Conservation (phyloP, 2,888 invertebrate genomes). For the Hyalella azteca region DNA sequence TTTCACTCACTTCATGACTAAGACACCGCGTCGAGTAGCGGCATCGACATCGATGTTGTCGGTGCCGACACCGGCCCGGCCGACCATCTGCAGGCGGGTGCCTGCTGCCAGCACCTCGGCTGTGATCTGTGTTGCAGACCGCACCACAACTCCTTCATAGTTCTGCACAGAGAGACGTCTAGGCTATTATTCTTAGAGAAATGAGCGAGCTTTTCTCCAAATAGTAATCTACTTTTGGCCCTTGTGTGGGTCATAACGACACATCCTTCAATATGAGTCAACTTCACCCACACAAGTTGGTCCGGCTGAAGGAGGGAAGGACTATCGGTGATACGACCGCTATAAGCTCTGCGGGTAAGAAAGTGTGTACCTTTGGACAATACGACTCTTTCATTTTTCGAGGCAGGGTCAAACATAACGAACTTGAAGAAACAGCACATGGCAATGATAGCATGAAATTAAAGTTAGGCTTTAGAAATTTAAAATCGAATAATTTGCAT, state of each 20-base stretch:
- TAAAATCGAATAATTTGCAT: no score
- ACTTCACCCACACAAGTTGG: neutral
- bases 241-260: neutral
- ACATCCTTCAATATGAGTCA: neutral
- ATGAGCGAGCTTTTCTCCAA: neutral
- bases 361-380: no score
- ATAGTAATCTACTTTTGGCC: neutral
- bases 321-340: neutral
- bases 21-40: slow-evolving; percentile 81
- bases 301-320: neutral
- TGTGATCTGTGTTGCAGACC: slow-evolving; percentile 94
- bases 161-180: slow-evolving; percentile 68
- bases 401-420: no score
- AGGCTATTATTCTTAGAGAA: neutral
- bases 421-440: no score
- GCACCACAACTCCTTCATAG: slow-evolving; percentile 87
- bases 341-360: neutral
- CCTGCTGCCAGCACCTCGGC: slow-evolving; percentile 80
- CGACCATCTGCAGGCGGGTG: slow-evolving; percentile 81
- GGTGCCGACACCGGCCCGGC: slow-evolving; percentile 97
- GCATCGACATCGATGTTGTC: slow-evolving; percentile 94
- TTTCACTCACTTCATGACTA: slow-evolving; percentile 95
- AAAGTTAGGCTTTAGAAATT: no score
- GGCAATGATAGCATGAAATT: no score
- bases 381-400: no score